Conservation (phyloP, 2,888 invertebrate genomes). For the Oxystoma pomonae region DNA sequence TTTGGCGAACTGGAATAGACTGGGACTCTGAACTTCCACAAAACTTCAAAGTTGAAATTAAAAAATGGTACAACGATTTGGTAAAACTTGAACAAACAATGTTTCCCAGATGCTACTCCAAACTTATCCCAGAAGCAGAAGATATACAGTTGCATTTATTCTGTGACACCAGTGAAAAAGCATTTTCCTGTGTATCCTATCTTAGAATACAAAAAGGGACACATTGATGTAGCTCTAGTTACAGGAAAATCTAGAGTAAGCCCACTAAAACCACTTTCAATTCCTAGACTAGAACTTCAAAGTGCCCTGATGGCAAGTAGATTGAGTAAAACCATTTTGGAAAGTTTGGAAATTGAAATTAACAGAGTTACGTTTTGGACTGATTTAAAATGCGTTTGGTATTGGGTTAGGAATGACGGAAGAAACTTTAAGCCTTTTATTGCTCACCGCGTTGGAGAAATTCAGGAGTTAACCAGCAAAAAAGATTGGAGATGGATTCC, state of each 20-base stretch:
- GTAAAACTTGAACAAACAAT: background rate
- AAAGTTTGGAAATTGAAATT: background rate
- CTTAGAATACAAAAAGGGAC: background rate
- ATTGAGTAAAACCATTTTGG: background rate
- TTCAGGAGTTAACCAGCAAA: constrained; percentile 2
- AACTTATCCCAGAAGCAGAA: background rate
- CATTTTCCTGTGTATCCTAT: background rate
- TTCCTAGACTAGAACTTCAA: background rate
- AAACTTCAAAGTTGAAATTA: background rate
- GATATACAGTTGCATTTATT: background rate
- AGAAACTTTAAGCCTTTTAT: background rate
- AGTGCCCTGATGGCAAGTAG: background rate
- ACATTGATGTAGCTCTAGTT: background rate
- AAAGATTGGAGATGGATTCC: constrained; percentile 5
- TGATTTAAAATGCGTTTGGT: background rate
- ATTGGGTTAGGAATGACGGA: background rate
- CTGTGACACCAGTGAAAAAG: background rate
- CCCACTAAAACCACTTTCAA: background rate
- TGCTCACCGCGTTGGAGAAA: background rate
- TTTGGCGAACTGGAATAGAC: background rate
- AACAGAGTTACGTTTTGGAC: background rate
- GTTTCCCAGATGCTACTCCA: background rate
- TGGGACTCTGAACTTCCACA: background rate
- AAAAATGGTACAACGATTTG: background rate
- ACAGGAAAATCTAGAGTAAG: background rate